phyloP scores from a whole-genome alignment of 2,888 invertebrate species.

The Aspidiotus destructor region DNA sequence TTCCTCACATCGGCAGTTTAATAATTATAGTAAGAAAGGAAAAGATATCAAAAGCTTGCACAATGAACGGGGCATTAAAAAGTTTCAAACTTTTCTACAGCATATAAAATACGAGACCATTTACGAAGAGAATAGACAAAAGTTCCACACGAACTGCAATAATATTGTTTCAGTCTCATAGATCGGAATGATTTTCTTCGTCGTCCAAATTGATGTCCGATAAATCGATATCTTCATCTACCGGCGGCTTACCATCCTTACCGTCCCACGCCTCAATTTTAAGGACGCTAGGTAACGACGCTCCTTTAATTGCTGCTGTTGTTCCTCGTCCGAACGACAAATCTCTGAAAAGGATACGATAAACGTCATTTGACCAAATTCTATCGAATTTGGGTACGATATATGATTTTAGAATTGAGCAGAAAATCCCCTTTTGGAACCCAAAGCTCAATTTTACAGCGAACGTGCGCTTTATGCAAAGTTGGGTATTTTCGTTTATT shows the following conservation, averaged over 20 bases:
- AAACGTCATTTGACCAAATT: no score
- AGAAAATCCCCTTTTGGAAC: no score
- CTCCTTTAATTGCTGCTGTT: constrained; percentile 76
- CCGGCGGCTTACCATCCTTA: constrained; percentile 77
- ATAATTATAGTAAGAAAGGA: no score
- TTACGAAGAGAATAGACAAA: constrained; percentile 5
- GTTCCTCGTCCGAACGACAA: constrained; percentile 87
- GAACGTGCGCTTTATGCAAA: no score
- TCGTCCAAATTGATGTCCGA: constrained; percentile 79
- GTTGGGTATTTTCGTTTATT: no score
- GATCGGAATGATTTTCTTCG: constrained; percentile 23
- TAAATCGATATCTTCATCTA: constrained; percentile 82
- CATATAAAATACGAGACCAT: constrained; percentile 1
- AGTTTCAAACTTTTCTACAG: background rate
- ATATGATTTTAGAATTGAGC: no score
- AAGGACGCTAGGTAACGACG: constrained; percentile 62
- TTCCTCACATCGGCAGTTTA: no score
- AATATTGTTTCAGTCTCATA: constrained; percentile 32
- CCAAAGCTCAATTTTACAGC: no score
- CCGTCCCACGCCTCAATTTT: constrained; percentile 81
- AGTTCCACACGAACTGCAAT: background rate
- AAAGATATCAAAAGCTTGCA: no score
- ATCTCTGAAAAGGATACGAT: constrained; percentile 50
- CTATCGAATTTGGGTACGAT: no score
- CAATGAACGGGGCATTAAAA: no score